Evolutionary conservation across 2,797 vertebrate genomes (phyloP).

Genomic region (Diplodus puntazzo): DNA sequence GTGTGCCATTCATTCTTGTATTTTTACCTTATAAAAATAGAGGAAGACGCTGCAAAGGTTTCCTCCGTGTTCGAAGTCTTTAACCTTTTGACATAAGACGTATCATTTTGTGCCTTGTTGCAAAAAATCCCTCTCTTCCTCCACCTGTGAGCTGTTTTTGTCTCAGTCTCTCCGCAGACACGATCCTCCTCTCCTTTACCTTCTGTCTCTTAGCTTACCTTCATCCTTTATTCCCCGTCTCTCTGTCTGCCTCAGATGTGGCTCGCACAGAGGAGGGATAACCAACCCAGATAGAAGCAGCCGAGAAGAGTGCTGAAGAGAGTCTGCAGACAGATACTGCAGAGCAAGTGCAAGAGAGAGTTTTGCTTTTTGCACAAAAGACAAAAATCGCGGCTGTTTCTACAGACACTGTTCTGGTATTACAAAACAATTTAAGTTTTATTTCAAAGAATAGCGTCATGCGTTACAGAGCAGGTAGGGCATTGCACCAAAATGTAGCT

Average conservation of each 20-base stretch:
- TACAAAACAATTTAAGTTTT: neutral
- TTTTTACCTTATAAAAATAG: conserved; percentile 53
- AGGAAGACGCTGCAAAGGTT: conserved; percentile 10
- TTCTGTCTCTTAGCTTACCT: conserved; percentile 5
- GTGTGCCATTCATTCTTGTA: neutral
- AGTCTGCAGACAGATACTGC: neutral
- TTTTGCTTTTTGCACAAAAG: neutral
- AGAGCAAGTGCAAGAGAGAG: neutral
- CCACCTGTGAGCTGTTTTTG: conserved; percentile 27
- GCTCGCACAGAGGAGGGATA: conserved; percentile 5
- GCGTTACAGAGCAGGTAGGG: neutral
- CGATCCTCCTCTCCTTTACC: neutral
- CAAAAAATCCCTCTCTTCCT: neutral
- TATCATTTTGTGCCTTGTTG: conserved; percentile 13
- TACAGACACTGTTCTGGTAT: neutral
- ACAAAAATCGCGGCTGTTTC: neutral
- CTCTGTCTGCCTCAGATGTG: conserved; percentile 5
- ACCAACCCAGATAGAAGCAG: conserved; percentile 10
- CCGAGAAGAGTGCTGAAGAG: neutral
- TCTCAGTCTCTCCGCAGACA: conserved; percentile 13
- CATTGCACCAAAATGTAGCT: neutral
- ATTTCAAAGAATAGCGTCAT: neutral
- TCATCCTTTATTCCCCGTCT: conserved; percentile 20
- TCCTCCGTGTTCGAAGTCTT: conserved; percentile 14
- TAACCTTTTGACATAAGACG: conserved; percentile 21